Percentiles rank a stretch among this genome's conserved stretches.
Evolutionary conservation across 2,797 vertebrate genomes (phyloP).

Genomic region (Acrossocheilus wenchowensis): DNA sequence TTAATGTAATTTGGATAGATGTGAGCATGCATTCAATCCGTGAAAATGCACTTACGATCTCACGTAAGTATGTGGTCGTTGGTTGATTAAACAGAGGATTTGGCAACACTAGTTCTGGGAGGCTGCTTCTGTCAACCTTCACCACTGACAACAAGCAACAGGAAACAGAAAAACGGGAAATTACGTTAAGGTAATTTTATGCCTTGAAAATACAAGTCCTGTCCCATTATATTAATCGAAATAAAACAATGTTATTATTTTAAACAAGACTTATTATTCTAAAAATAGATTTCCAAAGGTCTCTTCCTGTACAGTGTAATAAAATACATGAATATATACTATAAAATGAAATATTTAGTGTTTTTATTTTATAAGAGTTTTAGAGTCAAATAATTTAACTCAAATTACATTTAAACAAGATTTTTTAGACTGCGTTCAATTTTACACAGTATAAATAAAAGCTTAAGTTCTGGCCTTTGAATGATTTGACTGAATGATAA

Average conservation of each 20-base stretch:
- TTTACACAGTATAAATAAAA: neutral
- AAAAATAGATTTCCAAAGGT: neutral
- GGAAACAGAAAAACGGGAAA: conserved; percentile 39
- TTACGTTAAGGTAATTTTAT: conserved; percentile 28
- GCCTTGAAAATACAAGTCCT: conserved; percentile 44
- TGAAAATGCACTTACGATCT: neutral
- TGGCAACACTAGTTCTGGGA: conserved; percentile 29
- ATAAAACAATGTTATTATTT: neutral
- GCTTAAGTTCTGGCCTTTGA: neutral
- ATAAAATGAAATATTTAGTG: neutral
- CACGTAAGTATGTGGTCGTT: too few relatives aligned
- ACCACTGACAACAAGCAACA: conserved; percentile 46
- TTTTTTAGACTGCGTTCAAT: neutral
- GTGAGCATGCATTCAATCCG: neutral
- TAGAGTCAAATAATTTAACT: neutral
- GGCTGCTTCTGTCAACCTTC: conserved; percentile 48
- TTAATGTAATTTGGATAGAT: fast-evolving
- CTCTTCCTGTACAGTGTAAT: neutral
- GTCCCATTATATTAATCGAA: neutral
- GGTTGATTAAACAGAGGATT: neutral
- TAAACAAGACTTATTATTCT: too few relatives aligned
- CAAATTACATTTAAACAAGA: neutral
- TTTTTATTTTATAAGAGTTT: neutral
- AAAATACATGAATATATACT: neutral
- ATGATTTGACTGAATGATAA: neutral